Evolutionary conservation across 2,797 vertebrate genomes (phyloP).

Genomic region (Falco concolor): DNA sequence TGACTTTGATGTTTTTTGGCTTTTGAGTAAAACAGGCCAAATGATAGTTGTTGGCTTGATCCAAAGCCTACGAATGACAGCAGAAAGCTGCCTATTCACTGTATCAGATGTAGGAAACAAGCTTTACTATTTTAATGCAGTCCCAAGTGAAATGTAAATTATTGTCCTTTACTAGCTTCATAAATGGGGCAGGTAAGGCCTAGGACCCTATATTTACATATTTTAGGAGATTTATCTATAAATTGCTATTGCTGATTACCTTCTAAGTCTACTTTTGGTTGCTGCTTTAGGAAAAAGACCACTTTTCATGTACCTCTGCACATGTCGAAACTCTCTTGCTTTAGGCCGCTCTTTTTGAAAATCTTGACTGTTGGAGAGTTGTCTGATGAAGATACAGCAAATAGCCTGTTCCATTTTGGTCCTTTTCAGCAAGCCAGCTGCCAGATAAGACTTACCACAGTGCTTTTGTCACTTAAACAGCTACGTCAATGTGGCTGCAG

Average conservation of each 20-base stretch:
- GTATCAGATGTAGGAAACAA: not conserved
- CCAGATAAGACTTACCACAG: constrained; percentile 10
- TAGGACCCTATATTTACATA: not conserved
- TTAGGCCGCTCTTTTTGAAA: not conserved
- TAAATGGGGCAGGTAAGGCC: not conserved
- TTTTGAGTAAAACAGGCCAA: not conserved
- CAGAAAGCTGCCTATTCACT: not conserved
- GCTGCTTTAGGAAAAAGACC: not conserved
- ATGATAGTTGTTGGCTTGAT: not conserved
- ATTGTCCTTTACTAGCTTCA: not conserved
- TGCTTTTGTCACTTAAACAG: not conserved
- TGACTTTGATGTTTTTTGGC: not conserved
- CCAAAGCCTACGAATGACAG: not conserved
- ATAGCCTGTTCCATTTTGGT: not conserved
- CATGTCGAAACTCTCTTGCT: not conserved
- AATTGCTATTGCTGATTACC: not conserved
- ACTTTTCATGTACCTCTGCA: not conserved
- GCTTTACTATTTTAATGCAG: not conserved
- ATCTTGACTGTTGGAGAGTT: not conserved
- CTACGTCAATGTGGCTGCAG: not conserved
- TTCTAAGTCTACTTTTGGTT: not conserved
- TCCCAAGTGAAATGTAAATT: not conserved
- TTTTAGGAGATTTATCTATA: not conserved
- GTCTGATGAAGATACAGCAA: not conserved
- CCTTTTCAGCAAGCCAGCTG: not conserved